These are phyloP conservation scores for Trachelus troglodyta DNA, from an alignment of 2,888 invertebrate genomes.

Conservation along the genomic window DNA sequence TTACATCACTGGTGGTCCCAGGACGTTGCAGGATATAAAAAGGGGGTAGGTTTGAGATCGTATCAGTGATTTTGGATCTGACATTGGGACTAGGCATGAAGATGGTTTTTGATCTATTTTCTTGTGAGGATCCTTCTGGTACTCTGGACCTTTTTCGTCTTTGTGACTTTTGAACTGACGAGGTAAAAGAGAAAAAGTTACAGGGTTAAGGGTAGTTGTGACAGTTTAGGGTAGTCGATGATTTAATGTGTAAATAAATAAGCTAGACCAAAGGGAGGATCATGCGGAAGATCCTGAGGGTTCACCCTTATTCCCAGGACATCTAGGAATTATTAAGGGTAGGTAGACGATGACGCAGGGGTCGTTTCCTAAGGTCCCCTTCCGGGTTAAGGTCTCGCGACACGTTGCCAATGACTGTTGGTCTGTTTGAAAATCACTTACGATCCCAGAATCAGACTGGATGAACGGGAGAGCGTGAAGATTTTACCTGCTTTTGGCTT, in stretches of 20 bases:
- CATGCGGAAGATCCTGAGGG: background rate
- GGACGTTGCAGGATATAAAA: background rate
- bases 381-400: background rate
- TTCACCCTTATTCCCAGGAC: background rate
- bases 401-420: conserved; percentile 17
- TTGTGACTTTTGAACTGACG: background rate
- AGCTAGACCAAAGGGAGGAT: background rate
- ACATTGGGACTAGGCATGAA: background rate
- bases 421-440: conserved; percentile 60
- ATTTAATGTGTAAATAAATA: background rate
- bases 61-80: background rate
- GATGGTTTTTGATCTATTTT: background rate
- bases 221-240: background rate
- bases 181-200: background rate
- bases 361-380: background rate
- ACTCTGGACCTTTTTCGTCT: background rate
- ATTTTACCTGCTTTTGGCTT: background rate
- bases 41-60: background rate
- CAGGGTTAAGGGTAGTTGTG: background rate
- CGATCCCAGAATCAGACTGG: conserved; percentile 7
- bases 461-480: background rate
- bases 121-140: background rate
- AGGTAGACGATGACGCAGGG: background rate
- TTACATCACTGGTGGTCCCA: background rate
- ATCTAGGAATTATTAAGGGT: background rate